phyloP scores from a whole-genome alignment of 2,113 vertebrate species.

The Pituophis catenifer region DNA sequence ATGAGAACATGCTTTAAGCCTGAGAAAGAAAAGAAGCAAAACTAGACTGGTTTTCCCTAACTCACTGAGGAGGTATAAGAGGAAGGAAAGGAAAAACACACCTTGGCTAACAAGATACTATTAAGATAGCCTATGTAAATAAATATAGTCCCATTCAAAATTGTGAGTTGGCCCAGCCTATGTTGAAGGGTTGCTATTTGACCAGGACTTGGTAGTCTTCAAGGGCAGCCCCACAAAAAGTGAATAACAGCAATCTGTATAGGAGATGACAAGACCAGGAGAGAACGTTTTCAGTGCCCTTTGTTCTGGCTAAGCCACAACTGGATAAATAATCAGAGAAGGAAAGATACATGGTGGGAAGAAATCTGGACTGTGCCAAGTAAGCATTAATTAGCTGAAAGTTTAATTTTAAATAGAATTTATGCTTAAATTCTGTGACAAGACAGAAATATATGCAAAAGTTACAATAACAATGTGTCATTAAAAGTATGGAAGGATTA shows the following conservation, averaged over 20 bases:
- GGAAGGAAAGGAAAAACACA: neutral
- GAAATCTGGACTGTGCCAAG: neutral
- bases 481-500: constrained; percentile 51
- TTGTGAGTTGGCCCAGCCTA: neutral
- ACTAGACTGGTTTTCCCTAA: neutral
- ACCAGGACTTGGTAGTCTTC: neutral
- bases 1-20: neutral
- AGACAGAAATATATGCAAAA: constrained; percentile 46
- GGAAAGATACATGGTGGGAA: neutral
- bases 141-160: neutral
- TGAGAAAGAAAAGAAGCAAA: neutral
- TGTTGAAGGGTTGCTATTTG: neutral
- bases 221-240: neutral
- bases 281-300: neutral
- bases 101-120: neutral
- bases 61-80: neutral
- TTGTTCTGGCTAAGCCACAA: neutral
- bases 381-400: constrained; percentile 47
- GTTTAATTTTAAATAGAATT: constrained; percentile 45
- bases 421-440: constrained; percentile 50
- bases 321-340: neutral
- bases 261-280: neutral
- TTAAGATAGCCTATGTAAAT: neutral
- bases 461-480: constrained; percentile 33
- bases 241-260: neutral